Conservation (phyloP, 2,888 invertebrate genomes). For the Cerceris rybyensis region DNA sequence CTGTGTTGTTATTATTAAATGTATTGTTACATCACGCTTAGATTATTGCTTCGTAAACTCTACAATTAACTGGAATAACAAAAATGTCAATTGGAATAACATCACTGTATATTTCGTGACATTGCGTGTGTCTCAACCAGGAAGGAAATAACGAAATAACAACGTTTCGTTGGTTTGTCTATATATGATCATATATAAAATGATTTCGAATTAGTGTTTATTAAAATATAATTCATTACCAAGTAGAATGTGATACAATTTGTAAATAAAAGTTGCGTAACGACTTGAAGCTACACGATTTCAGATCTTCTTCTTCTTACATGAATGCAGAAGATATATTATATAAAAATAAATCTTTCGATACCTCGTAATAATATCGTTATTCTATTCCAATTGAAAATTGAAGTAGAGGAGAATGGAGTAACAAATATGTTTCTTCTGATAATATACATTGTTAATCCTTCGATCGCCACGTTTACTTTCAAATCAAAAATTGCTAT, state of each 20-base stretch:
- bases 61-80: constrained; percentile 5
- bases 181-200: constrained; percentile 69
- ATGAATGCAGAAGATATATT: constrained; percentile 18
- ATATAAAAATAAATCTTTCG: constrained; percentile 47
- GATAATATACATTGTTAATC: constrained; percentile 17
- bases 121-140: constrained; percentile 53
- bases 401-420: constrained; percentile 3
- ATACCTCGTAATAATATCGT: constrained; percentile 4
- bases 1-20: constrained; percentile 11
- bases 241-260: constrained; percentile 42
- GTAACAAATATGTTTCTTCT: constrained; percentile 14
- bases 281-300: constrained; percentile 29
- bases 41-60: constrained; percentile 14
- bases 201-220: constrained; percentile 60
- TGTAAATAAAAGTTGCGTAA: constrained; percentile 40
- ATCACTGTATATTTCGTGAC: constrained; percentile 57
- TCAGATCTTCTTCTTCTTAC: constrained; percentile 16
- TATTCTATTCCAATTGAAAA: constrained; percentile 6
- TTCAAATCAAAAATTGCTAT: not conserved
- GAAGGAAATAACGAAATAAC: constrained; percentile 66
- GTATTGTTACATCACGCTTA: constrained; percentile 4
- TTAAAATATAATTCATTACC: constrained; percentile 62
- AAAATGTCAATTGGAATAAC: constrained; percentile 16
- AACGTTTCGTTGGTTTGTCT: constrained; percentile 63
- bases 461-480: not conserved